These are phyloP conservation scores for Ovibos moschatus DNA, from an alignment of 2,113 vertebrate genomes.

Conservation along the genomic window DNA sequence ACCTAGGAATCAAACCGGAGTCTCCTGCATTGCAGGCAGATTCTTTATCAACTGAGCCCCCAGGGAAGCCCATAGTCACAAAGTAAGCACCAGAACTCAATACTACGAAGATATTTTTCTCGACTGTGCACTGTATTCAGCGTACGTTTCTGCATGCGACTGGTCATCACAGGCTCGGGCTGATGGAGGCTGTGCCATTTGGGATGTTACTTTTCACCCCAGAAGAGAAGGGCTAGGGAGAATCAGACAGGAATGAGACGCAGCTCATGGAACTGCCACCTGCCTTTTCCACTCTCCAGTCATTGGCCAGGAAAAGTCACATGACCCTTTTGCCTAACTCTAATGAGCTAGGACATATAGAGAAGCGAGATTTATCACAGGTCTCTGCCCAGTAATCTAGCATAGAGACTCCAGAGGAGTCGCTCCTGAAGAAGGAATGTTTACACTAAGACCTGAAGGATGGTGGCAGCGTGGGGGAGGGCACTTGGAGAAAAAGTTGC, in stretches of 20 bases:
- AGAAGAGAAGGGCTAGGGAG: not conserved
- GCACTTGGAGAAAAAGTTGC: not conserved
- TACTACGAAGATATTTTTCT: not conserved
- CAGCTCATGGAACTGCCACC: not conserved
- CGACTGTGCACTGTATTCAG: not conserved
- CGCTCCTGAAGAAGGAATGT: not conserved
- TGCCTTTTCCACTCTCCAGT: not conserved
- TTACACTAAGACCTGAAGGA: not conserved
- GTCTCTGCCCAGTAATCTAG: not conserved
- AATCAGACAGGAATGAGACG: not conserved
- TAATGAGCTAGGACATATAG: not conserved
- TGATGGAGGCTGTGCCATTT: not conserved
- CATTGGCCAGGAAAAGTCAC: not conserved
- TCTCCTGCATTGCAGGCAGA: not conserved
- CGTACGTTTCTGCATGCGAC: not conserved
- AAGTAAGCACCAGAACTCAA: not conserved
- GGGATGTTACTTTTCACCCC: not conserved
- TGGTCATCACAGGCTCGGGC: not conserved
- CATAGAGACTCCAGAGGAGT: not conserved
- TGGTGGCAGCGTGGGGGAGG: not conserved
- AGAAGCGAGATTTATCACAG: not conserved
- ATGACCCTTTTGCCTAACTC: not conserved
- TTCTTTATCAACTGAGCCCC: not conserved
- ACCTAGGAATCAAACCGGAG: not conserved
- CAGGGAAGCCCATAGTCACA: not conserved